Base-by-base conservation (phyloP, 2,797 vertebrate genomes). In the Mormyrus hasselquistii region DNA sequence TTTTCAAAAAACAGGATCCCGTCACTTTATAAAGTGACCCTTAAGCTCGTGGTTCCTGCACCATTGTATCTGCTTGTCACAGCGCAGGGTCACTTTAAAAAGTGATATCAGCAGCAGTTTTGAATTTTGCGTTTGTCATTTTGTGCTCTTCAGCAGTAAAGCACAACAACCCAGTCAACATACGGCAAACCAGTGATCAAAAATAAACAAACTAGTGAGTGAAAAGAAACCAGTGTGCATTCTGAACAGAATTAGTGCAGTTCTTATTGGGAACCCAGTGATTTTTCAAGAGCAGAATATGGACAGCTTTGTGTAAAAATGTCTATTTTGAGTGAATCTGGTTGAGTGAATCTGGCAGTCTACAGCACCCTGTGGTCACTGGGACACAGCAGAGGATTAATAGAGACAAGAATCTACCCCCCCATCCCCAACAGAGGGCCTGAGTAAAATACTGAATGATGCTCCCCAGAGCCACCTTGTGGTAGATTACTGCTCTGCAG, bases 401-500 rank as follows among this genome's bases (percentile, higher is more conserved):
- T 65, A 19, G 57, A 62, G 9, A 55, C 73, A 44, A 9, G 38
- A 47, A 44, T 50, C 49, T 65, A 73, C 53, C 86, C 50, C 34
- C 44, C 9, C 22, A 14, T 14, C 12, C 50, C 57, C 19, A 85
- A 85, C 49, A 52, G 50, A 88, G 53, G 59, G 73, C 4, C 22
- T 38, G 6, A 16, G 9, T 50, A 53, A 82, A 62, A 41, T 49
- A 3, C 82, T 16, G 50, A 89, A 86, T 49, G 22, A 59, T 76
- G 88, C 84, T 65, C 65, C 91, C 93, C 92, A 91, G 92, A 94
- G 95, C 94, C 96, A 94, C 92, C 95, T 95, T 92, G 90, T 96
- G 96, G 96, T 92, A 89, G 92, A 19, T 84, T 14, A 22, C 16
- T 73, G 69, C 69, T 16, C 87, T 69, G 82, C 92, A 88, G 93